Evolutionary conservation across 1,140 invertebrate species (phyloP).

Genomic region (Brachionus manjavacas): DNA sequence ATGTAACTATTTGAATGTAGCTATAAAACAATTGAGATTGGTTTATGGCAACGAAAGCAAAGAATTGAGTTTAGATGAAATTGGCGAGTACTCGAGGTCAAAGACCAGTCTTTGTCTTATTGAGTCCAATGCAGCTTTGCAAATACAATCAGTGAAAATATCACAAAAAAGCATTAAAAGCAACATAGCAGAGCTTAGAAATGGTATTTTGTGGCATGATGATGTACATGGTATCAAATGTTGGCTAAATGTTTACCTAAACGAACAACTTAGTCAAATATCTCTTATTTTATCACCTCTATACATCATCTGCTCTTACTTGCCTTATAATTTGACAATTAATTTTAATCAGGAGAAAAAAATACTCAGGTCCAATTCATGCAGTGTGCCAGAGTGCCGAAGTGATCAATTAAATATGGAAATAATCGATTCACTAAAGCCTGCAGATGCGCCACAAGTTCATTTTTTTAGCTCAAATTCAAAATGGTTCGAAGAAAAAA

Average conservation of each 20-base stretch:
- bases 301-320: constrained; percentile 24
- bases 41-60: background rate
- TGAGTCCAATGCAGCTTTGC: background rate
- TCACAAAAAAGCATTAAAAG: background rate
- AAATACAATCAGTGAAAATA: background rate
- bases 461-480: background rate
- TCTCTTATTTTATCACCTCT: background rate
- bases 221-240: background rate
- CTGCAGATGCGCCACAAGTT: background rate
- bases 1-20: constrained; percentile 14
- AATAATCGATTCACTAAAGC: background rate
- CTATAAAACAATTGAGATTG: background rate
- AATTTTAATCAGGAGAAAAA: background rate
- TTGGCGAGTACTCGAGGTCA: background rate
- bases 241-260: background rate
- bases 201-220: constrained; percentile 1
- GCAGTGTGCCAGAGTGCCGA: background rate
- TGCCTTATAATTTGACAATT: constrained; percentile 5
- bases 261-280: background rate
- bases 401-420: background rate
- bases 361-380: constrained; percentile 1
- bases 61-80: background rate
- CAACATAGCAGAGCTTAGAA: background rate
- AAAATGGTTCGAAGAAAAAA: background rate
- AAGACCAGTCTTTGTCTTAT: background rate